Conservation (phyloP, 2,888 invertebrate species). For the Lasioglossum malachurum region DNA sequence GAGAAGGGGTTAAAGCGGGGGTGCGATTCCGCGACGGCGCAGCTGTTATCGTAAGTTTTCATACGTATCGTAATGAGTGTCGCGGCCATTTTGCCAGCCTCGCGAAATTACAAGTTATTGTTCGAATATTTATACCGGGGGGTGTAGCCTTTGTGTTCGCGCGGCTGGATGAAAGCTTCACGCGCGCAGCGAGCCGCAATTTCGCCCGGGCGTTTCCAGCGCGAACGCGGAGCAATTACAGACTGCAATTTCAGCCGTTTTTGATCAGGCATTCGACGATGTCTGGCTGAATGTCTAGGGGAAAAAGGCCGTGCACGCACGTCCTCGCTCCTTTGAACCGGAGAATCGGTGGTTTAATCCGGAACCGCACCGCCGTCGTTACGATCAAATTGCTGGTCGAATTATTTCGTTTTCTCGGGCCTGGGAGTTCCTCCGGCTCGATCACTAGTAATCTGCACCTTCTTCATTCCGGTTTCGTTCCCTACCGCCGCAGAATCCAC, state of each 20-base stretch:
- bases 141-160: conserved; percentile 22
- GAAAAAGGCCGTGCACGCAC: neutral
- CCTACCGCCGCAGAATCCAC: neutral
- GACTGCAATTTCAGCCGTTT: conserved; percentile 35
- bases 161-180: conserved; percentile 14
- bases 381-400: conserved; percentile 8
- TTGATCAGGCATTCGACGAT: conserved; percentile 34
- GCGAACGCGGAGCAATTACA: conserved; percentile 31
- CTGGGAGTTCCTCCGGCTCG: neutral
- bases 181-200: conserved; percentile 17
- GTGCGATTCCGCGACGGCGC: conserved; percentile 13
- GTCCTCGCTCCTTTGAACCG: neutral
- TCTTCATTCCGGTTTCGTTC: neutral
- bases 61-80: conserved; percentile 36
- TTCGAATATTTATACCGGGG: conserved; percentile 38
- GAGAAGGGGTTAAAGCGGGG: neutral
- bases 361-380: neutral
- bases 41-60: conserved; percentile 42
- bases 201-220: conserved; percentile 25
- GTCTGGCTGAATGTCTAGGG: conserved; percentile 4
- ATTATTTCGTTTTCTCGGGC: neutral
- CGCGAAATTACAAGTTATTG: conserved; percentile 43
- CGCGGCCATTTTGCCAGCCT: conserved; percentile 26
- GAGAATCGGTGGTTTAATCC: conserved; percentile 16
- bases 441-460: too few relatives aligned